phyloP scores from a whole-genome alignment of 2,888 invertebrate species.

The Hoplodrina blanda region DNA sequence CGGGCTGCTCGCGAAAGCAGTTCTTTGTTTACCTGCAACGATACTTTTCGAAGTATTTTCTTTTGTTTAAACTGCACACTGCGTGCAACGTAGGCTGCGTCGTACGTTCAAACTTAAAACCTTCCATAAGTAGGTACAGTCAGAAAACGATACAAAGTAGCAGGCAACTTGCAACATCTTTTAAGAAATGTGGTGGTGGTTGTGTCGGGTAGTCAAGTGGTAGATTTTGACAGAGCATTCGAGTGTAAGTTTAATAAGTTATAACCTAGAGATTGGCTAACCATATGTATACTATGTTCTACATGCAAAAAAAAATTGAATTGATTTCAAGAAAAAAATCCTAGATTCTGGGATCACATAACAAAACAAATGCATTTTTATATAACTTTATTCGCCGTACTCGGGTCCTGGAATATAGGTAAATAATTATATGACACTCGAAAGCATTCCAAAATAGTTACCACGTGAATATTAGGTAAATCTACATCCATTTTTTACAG shows the following conservation, averaged over 20 bases:
- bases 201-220: not conserved
- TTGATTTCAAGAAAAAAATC: too few relatives aligned
- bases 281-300: too few relatives aligned
- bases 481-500: too few relatives aligned
- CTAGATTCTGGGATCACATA: too few relatives aligned
- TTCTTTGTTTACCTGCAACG: slow-evolving; percentile 87
- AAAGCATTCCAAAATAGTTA: too few relatives aligned
- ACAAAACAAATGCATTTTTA: too few relatives aligned
- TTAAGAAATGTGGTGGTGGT: not conserved
- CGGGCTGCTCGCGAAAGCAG: slow-evolving; percentile 80
- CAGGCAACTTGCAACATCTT: not conserved
- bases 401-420: too few relatives aligned
- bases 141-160: slow-evolving; percentile 1
- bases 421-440: too few relatives aligned
- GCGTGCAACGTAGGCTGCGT: slow-evolving; percentile 74
- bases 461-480: too few relatives aligned
- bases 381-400: too few relatives aligned
- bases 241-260: not conserved
- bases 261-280: too few relatives aligned
- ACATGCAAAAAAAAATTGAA: too few relatives aligned
- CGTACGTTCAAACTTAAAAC: slow-evolving; percentile 32
- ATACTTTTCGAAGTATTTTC: slow-evolving; percentile 88
- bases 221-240: not conserved
- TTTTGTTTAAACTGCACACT: slow-evolving; percentile 87
- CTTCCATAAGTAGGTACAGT: slow-evolving; percentile 20